Percentiles rank a stretch among this genome's conserved stretches.
phyloP scores from a whole-genome alignment of 2,888 invertebrate genomes.

The Plebejus argus region DNA sequence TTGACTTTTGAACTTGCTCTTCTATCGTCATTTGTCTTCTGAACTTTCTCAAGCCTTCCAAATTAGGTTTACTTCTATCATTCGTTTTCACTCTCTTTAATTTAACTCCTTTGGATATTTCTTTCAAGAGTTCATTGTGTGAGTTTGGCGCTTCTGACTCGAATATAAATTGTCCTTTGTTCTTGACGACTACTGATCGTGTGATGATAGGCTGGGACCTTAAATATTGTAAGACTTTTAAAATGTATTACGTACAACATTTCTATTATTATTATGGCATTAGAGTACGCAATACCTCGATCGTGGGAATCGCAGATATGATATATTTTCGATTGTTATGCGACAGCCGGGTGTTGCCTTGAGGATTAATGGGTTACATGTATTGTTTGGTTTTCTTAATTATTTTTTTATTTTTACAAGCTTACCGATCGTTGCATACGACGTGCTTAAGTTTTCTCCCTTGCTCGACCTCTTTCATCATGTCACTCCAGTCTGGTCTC shows the following conservation, averaged over 20 bases:
- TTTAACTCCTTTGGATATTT: constrained; percentile 89
- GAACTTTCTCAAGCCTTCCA: constrained; percentile 92
- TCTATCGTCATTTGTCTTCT: constrained; percentile 94
- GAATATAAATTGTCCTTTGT: constrained; percentile 90
- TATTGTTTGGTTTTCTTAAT: neutral
- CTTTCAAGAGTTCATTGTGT: constrained; percentile 89
- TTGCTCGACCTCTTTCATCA: constrained; percentile 95
- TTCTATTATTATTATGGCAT: neutral
- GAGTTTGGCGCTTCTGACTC: constrained; percentile 91
- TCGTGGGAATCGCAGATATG: no score
- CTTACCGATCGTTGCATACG: constrained; percentile 89
- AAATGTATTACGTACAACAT: neutral
- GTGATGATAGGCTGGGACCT: constrained; percentile 83
- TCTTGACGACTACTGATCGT: constrained; percentile 82
- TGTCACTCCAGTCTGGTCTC: constrained; percentile 93
- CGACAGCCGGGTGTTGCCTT: no score
- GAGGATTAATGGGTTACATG: neutral
- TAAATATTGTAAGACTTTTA: constrained; percentile 43
- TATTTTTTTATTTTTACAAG: neutral
- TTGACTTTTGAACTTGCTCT: constrained; percentile 92
- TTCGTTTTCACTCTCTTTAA: constrained; percentile 89
- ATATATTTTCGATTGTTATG: no score
- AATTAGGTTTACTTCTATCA: constrained; percentile 91
- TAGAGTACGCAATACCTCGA: neutral
- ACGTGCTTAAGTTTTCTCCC: constrained; percentile 90